Evolutionary conservation across 2,888 invertebrate genomes (phyloP).

Genomic region (Chalcis sispes): DNA sequence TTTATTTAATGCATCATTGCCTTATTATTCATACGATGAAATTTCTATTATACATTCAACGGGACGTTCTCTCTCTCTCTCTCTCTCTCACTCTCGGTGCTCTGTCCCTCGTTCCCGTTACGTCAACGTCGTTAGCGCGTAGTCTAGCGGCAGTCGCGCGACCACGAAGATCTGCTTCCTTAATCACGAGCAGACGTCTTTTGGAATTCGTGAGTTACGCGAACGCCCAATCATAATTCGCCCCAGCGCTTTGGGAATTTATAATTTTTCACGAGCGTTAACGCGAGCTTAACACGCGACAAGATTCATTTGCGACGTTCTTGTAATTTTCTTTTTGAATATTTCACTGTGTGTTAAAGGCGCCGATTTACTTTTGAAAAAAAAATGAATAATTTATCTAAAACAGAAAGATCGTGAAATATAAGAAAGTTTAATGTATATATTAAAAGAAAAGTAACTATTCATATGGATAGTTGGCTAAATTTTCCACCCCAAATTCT

Average conservation of each 20-base stretch:
- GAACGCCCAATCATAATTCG: constrained; percentile 30
- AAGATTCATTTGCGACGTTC: neutral
- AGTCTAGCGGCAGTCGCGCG: neutral
- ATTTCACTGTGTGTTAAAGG: constrained; percentile 34
- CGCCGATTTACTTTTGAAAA: too few species aligned
- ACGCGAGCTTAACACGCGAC: neutral
- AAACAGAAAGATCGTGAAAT: too few species aligned
- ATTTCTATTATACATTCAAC: constrained; percentile 72
- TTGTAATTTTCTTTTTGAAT: constrained; percentile 24
- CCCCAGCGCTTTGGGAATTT: constrained; percentile 31
- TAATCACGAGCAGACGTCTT: constrained; percentile 27
- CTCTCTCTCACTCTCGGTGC: too few species aligned
- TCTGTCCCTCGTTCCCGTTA: too few species aligned
- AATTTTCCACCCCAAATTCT: too few species aligned
- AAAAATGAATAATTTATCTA: too few species aligned
- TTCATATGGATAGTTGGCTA: too few species aligned
- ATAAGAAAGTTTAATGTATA: too few species aligned
- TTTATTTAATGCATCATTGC: constrained; percentile 64
- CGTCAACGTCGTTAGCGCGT: too few species aligned
- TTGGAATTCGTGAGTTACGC: constrained; percentile 20
- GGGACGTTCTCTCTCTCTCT: too few species aligned
- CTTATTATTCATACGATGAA: constrained; percentile 71
- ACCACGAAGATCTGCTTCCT: neutral
- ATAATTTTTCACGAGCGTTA: constrained; percentile 24
- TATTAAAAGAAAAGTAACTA: too few species aligned